A percentile compares a stretch with the other conserved stretches of the same genome.
Evolutionary conservation across 2,797 vertebrate genomes (phyloP).

Genomic region (Paramormyrops hopkinsi): DNA sequence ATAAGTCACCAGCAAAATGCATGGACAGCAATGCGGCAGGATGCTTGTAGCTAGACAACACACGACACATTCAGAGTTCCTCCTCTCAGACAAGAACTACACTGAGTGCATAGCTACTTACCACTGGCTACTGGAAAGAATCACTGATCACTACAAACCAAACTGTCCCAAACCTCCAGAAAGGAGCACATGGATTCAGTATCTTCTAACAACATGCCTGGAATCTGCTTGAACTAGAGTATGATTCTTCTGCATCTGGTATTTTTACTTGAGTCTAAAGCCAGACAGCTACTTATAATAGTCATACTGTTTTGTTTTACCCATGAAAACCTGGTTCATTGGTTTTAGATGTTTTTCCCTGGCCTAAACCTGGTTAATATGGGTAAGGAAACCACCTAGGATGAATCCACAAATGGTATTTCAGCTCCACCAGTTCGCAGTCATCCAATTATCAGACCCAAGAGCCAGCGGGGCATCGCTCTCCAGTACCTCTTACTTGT

Average conservation of each 20-base stretch:
- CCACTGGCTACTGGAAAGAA: neutral
- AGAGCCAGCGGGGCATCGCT: neutral
- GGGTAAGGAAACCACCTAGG: neutral
- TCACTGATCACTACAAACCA: neutral
- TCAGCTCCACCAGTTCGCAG: slow-evolving; percentile 14
- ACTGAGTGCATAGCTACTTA: slow-evolving; percentile 4
- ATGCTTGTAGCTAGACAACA: neutral
- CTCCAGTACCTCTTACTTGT: slow-evolving; percentile 25
- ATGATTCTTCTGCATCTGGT: neutral
- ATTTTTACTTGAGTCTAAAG: neutral
- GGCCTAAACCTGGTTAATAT: neutral
- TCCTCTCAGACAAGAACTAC: slow-evolving; percentile 1
- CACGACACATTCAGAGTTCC: neutral
- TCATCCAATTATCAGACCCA: slow-evolving; percentile 7
- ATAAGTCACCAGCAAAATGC: neutral
- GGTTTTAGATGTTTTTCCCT: neutral
- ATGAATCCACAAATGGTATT: neutral
- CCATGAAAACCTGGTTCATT: neutral
- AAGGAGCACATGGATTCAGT: neutral
- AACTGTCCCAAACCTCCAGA: neutral
- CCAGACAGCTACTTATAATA: neutral
- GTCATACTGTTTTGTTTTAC: neutral
- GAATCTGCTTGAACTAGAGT: neutral
- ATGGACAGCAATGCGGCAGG: neutral
- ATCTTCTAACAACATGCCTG: neutral